phyloP scores from a whole-genome alignment of 2,888 invertebrate species.

The Dascillus cervinus region DNA sequence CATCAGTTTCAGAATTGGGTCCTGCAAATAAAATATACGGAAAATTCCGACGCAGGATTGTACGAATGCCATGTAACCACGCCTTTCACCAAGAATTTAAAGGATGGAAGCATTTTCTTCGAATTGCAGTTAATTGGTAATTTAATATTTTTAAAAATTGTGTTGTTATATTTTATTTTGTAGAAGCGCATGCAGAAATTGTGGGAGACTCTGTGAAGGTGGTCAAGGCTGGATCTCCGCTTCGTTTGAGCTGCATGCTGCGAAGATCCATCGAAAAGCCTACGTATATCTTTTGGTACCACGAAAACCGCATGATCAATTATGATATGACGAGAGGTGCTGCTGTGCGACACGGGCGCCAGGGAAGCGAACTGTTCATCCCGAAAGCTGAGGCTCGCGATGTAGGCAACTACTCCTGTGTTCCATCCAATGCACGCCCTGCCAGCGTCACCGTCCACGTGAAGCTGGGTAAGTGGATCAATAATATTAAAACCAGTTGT shows the following conservation, averaged over 20 bases:
- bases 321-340: slow-evolving; percentile 62
- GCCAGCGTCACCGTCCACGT: slow-evolving; percentile 71
- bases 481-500: no score
- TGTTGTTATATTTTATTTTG: slow-evolving; percentile 8
- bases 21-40: slow-evolving; percentile 55
- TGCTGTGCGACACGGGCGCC: slow-evolving; percentile 44
- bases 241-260: slow-evolving; percentile 63
- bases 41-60: slow-evolving; percentile 55
- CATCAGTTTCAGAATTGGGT: slow-evolving; percentile 53
- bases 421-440: slow-evolving; percentile 68
- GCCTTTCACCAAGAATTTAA: no score
- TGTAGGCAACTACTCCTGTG: slow-evolving; percentile 76
- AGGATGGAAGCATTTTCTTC: slow-evolving; percentile 57
- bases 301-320: slow-evolving; percentile 78
- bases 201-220: slow-evolving; percentile 63
- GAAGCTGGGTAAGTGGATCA: slow-evolving; percentile 14
- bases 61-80: slow-evolving; percentile 66
- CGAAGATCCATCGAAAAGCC: slow-evolving; percentile 62
- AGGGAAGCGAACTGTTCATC: slow-evolving; percentile 45
- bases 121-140: slow-evolving; percentile 57
- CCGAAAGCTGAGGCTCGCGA: slow-evolving; percentile 50
- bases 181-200: slow-evolving; percentile 64
- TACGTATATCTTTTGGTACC: slow-evolving; percentile 74
- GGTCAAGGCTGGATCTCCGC: slow-evolving; percentile 63
- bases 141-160: neutral